Evolutionary conservation across 2,797 vertebrate species (phyloP).

Genomic region (Furcifer pardalis): DNA sequence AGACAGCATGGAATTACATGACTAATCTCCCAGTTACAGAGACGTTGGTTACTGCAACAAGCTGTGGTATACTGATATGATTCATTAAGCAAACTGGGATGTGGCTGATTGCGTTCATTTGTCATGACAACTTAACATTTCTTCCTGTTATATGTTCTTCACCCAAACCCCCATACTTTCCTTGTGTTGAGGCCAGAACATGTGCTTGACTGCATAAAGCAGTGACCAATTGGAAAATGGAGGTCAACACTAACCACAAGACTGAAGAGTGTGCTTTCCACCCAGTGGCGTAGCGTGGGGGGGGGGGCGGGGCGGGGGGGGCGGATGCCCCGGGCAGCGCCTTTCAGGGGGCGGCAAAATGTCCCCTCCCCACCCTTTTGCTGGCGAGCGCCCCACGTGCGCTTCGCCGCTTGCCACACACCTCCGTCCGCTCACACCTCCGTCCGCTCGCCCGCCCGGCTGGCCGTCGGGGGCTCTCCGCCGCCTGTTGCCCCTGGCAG

Average conservation of each 20-base stretch:
- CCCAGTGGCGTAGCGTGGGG: no score
- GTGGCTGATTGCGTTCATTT: slow-evolving; percentile 14
- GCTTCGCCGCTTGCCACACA: no score
- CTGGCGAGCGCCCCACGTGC: no score
- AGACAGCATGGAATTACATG: background rate
- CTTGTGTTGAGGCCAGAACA: background rate
- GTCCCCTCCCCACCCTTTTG: no score
- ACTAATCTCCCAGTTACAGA: slow-evolving; percentile 2
- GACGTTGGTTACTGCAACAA: background rate
- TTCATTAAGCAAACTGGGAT: fast-evolving
- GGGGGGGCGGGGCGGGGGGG: no score
- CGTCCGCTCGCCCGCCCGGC: no score
- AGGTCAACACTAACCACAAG: background rate
- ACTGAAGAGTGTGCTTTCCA: no score
- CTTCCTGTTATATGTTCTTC: background rate
- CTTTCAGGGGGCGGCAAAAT: no score
- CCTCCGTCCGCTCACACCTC: no score
- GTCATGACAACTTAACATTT: background rate
- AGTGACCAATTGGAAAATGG: background rate
- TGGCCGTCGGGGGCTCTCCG: no score
- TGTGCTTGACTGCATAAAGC: background rate
- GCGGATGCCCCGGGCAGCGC: no score
- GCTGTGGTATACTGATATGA: background rate
- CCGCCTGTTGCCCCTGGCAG: no score
- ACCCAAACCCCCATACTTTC: background rate